phyloP scores from a whole-genome alignment of 2,113 vertebrate species.

The Suncus etruscus region DNA sequence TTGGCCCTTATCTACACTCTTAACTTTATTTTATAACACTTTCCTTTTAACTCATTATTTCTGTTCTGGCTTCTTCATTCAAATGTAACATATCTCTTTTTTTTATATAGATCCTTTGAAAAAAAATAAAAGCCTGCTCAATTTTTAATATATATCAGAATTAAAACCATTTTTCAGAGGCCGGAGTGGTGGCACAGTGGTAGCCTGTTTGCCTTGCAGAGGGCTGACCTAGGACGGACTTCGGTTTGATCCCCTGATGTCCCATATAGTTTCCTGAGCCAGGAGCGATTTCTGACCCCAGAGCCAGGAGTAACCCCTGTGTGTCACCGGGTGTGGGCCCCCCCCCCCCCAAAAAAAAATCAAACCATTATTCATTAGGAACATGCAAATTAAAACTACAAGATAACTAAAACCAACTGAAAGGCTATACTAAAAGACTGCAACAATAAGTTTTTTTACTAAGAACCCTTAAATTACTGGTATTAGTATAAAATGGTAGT shows the following conservation, averaged over 20 bases:
- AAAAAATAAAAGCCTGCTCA: neutral
- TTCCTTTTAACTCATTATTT: neutral
- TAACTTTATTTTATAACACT: neutral
- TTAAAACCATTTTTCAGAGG: too few relatives aligned
- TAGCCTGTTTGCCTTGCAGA: too few relatives aligned
- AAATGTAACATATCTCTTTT: neutral
- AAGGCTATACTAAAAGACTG: conserved; percentile 33
- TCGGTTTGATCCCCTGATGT: too few relatives aligned
- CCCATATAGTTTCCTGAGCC: too few relatives aligned
- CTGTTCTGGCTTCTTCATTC: neutral
- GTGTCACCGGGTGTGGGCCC: too few relatives aligned
- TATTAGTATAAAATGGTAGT: conserved; percentile 6
- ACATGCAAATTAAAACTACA: neutral
- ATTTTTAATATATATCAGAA: neutral
- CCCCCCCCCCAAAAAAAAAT: too few relatives aligned
- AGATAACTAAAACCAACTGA: neutral
- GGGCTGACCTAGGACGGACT: too few relatives aligned
- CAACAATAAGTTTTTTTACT: neutral
- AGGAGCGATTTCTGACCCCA: too few relatives aligned
- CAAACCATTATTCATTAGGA: neutral
- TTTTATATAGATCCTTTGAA: neutral
- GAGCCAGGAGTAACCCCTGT: neutral
- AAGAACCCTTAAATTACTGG: neutral
- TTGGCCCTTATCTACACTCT: neutral
- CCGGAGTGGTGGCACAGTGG: too few relatives aligned